Evolutionary conservation across 2,113 vertebrate genomes (phyloP).

Genomic region (Oophaga pumilio): DNA sequence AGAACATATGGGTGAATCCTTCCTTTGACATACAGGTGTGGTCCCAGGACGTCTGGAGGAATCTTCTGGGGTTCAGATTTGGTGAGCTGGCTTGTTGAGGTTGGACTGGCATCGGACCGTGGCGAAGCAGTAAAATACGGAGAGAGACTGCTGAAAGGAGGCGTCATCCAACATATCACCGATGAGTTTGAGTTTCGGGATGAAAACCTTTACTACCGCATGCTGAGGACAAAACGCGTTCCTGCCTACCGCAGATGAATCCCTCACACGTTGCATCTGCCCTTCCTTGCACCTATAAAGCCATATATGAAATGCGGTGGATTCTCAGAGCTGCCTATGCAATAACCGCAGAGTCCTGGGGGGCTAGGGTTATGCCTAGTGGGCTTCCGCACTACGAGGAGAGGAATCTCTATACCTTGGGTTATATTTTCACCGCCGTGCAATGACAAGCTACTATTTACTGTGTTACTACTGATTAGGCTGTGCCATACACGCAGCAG

Average conservation of each 20-base stretch:
- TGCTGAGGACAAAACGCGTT: constrained; percentile 67
- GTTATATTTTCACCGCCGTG: neutral
- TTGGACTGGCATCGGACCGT: constrained; percentile 85
- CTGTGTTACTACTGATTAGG: neutral
- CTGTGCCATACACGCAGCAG: neutral
- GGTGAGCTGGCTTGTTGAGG: constrained; percentile 90
- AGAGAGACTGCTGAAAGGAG: constrained; percentile 81
- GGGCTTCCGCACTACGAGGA: neutral
- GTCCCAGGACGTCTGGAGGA: constrained; percentile 73
- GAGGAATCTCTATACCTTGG: neutral
- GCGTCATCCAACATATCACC: constrained; percentile 84
- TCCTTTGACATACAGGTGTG: constrained; percentile 85
- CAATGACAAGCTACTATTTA: neutral
- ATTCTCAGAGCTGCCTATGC: constrained; percentile 22
- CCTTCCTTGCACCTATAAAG: neutral
- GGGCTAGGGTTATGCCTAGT: neutral
- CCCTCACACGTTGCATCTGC: neutral
- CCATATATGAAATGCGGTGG: neutral
- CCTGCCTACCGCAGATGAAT: constrained; percentile 56
- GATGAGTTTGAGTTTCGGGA: constrained; percentile 85
- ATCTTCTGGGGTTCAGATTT: constrained; percentile 92
- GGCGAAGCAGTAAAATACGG: constrained; percentile 88
- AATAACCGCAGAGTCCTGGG: neutral
- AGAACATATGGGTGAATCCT: constrained; percentile 79
- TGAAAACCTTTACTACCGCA: constrained; percentile 82